A percentile compares a stretch with the other conserved stretches of the same genome.
Evolutionary conservation across 2,888 invertebrate species (phyloP).

Genomic region (Eledona agricola): DNA sequence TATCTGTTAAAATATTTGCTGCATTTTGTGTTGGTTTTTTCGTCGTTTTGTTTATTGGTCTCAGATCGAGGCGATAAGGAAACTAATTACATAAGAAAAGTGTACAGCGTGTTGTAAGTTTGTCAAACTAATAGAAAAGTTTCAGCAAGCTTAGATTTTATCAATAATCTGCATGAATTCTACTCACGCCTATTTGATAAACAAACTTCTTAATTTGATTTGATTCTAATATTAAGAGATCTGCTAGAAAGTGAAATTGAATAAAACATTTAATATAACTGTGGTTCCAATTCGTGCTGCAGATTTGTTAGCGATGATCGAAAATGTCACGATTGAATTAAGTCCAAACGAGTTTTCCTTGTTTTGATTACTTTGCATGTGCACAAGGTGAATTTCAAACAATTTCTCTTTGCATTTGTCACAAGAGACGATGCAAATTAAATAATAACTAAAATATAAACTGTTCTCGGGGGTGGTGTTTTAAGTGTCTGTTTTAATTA

Average conservation of each 20-base stretch:
- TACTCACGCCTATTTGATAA: constrained; percentile 22
- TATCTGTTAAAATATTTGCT: constrained; percentile 31
- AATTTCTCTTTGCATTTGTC: constrained; percentile 14
- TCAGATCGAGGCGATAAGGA: constrained; percentile 7
- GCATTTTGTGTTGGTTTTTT: no score
- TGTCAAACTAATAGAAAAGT: constrained; percentile 24
- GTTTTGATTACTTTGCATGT: constrained; percentile 1
- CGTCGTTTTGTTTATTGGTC: no score
- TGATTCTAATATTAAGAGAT: constrained; percentile 17
- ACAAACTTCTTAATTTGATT: constrained; percentile 18
- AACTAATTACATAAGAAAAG: constrained; percentile 21
- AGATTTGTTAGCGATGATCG: no score
- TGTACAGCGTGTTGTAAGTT: constrained; percentile 15
- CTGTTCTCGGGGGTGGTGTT: constrained; percentile 14
- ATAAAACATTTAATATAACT: constrained; percentile 23
- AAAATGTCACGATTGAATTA: no score
- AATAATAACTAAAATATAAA: constrained; percentile 23
- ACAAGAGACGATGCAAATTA: constrained; percentile 14
- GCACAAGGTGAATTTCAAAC: constrained; percentile 3
- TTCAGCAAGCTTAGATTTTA: constrained; percentile 12
- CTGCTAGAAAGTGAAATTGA: constrained; percentile 18
- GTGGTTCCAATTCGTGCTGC: constrained; percentile 13
- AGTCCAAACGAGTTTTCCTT: no score
- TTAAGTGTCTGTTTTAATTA: constrained; percentile 29
- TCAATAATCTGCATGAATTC: constrained; percentile 25